Conservation (phyloP, 2,888 invertebrate species). For the Aphidius colemani region DNA sequence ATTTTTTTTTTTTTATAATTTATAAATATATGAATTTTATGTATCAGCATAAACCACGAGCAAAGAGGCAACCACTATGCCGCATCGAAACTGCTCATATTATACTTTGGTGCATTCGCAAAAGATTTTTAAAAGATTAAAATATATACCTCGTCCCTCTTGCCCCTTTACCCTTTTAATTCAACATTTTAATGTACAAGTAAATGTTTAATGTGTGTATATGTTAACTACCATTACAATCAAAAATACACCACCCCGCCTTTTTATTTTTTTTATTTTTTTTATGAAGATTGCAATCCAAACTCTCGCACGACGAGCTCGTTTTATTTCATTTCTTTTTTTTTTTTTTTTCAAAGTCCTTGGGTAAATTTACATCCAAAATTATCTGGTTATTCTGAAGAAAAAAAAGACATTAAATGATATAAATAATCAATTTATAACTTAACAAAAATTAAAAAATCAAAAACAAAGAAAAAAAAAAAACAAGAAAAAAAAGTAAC, state of each 20-base stretch:
- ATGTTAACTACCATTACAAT: too few species aligned
- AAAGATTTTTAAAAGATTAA: constrained; percentile 52
- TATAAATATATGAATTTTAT: constrained; percentile 2
- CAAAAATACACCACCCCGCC: too few species aligned
- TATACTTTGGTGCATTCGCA: constrained; percentile 51
- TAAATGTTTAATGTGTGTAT: too few species aligned
- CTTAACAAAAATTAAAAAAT: constrained; percentile 24
- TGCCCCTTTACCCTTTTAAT: constrained; percentile 30
- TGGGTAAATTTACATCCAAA: too few species aligned
- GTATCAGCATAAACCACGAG: constrained; percentile 47
- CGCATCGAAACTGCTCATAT: constrained; percentile 27
- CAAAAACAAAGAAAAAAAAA: too few species aligned
- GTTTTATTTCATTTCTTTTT: background rate
- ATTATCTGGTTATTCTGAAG: too few species aligned
- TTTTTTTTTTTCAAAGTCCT: too few species aligned
- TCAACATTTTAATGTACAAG: too few species aligned
- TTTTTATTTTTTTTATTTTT: too few species aligned
- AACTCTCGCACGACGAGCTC: constrained; percentile 33
- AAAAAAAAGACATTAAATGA: too few species aligned
- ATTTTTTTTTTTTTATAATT: too few species aligned
- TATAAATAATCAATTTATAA: background rate
- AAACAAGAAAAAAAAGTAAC: too few species aligned
- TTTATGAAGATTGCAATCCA: constrained; percentile 42
- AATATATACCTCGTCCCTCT: constrained; percentile 34
- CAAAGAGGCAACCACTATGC: constrained; percentile 15